Conservation (phyloP, 2,113 vertebrate species). For the Sebastes fasciatus region DNA sequence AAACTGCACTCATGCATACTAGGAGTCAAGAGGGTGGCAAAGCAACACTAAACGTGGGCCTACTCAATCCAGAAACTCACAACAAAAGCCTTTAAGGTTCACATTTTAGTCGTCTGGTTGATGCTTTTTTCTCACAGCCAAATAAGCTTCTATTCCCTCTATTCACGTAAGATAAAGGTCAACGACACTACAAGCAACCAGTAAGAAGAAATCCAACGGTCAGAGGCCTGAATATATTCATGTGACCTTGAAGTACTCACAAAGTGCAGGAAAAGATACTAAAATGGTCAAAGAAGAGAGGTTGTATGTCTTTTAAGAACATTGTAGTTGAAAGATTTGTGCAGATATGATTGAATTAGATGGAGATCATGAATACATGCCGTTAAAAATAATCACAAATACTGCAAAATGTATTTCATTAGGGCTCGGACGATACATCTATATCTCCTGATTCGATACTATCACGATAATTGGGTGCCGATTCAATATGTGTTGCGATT, state of each 20-base stretch:
- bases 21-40: constrained; percentile 32
- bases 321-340: neutral
- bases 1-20: constrained; percentile 42
- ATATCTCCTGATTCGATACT: no score
- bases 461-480: no score
- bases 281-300: neutral
- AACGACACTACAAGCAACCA: constrained; percentile 29
- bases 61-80: constrained; percentile 15
- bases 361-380: constrained; percentile 43
- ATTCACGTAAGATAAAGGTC: constrained; percentile 40
- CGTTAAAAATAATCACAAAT: constrained; percentile 37
- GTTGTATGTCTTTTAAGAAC: neutral
- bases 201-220: constrained; percentile 16
- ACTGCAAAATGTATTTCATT: constrained; percentile 2
- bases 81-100: constrained; percentile 30
- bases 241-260: constrained; percentile 22
- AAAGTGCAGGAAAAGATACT: constrained; percentile 1
- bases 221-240: constrained; percentile 35
- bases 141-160: constrained; percentile 33
- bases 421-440: no score
- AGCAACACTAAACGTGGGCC: constrained; percentile 32
- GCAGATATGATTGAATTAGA: constrained; percentile 38
- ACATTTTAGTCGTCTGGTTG: constrained; percentile 22
- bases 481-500: no score
- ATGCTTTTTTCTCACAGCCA: neutral